phyloP scores from a whole-genome alignment of 1,140 invertebrate genomes.

The Argopecten irradians region DNA sequence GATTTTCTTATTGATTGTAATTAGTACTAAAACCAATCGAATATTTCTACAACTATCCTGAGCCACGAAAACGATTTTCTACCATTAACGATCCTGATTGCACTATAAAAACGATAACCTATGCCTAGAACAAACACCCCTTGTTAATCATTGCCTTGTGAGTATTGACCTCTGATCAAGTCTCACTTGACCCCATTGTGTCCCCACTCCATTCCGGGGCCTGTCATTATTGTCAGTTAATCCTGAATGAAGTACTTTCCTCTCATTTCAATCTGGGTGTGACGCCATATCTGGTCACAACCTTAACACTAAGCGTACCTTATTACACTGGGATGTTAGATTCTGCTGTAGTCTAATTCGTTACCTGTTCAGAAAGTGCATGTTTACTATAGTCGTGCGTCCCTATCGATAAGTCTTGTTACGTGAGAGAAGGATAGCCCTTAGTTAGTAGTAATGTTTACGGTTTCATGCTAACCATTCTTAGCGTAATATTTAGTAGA shows the following conservation, averaged over 20 bases:
- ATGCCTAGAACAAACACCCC: neutral
- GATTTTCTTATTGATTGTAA: neutral
- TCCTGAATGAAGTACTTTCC: neutral
- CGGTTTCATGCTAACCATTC: too few relatives aligned
- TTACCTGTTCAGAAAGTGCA: too few relatives aligned
- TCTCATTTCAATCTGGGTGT: neutral
- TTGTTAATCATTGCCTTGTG: neutral
- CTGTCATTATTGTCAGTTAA: neutral
- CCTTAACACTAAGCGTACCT: neutral
- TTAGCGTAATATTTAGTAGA: too few relatives aligned
- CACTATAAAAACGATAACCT: neutral
- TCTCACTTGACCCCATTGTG: neutral
- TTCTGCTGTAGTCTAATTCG: too few relatives aligned
- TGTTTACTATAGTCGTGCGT: too few relatives aligned
- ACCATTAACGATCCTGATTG: neutral
- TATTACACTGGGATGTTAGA: neutral
- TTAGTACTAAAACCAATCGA: neutral
- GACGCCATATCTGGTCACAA: neutral
- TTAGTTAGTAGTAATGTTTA: too few relatives aligned
- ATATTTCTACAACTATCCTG: neutral
- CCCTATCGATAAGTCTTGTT: too few relatives aligned
- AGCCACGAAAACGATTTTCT: neutral
- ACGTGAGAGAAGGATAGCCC: too few relatives aligned
- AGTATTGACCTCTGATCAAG: slow-evolving; percentile 7
- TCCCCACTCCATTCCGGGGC: neutral